Evolutionary conservation across 2,113 vertebrate genomes (phyloP).

Genomic region (Ivindomyrus marchei): DNA sequence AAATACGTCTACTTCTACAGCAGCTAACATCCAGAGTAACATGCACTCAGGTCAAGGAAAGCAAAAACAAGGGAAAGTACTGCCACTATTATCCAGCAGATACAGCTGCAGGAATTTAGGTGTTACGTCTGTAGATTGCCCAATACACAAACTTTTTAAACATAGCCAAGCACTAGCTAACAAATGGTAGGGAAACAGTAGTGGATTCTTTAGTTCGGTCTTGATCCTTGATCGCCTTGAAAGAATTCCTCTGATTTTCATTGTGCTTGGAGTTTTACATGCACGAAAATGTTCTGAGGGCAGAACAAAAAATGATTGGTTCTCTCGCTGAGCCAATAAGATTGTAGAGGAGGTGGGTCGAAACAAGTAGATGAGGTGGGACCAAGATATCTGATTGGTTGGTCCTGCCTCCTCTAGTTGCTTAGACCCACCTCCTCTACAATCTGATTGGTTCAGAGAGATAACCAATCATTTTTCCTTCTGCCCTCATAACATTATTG

Average conservation of each 20-base stretch:
- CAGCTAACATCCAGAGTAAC: conserved; percentile 66
- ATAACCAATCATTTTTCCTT: background rate
- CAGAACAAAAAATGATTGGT: background rate
- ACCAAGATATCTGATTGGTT: background rate
- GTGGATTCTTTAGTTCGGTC: background rate
- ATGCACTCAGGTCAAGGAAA: conserved; percentile 63
- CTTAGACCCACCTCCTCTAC: background rate
- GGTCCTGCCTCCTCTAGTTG: background rate
- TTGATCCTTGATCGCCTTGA: background rate
- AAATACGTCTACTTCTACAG: conserved; percentile 68
- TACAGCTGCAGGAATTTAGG: conserved; percentile 49
- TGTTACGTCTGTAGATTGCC: background rate
- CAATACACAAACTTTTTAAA: background rate
- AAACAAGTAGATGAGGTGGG: background rate
- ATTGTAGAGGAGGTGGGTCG: too few species aligned
- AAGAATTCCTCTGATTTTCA: background rate
- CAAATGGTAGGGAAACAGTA: conserved; percentile 18
- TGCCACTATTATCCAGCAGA: conserved; percentile 51
- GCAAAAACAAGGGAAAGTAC: conserved; percentile 38
- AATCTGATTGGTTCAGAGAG: background rate
- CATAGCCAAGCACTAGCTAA: background rate
- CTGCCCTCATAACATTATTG: background rate
- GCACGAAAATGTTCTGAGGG: background rate
- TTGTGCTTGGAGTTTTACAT: background rate
- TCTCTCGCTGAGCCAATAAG: background rate